A percentile compares a stretch with the other conserved stretches of the same genome.
Evolutionary conservation across 2,113 vertebrate genomes (phyloP).

Genomic region (Paracanthobrama guichenoti): DNA sequence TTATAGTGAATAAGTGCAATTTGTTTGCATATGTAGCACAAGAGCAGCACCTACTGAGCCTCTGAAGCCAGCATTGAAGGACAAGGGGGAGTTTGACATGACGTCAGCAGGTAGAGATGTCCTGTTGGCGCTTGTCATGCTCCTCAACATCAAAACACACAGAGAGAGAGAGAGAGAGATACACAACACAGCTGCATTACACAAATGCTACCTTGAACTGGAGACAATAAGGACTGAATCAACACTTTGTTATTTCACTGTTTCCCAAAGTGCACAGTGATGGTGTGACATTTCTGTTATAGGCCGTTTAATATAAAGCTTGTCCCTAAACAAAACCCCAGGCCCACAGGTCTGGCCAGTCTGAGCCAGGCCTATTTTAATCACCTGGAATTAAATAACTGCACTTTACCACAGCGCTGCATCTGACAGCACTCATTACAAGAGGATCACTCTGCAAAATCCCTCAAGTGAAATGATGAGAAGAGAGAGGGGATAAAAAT

Average conservation of each 20-base stretch:
- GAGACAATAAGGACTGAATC: conserved; percentile 63
- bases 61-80: not conserved
- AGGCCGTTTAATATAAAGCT: conserved; percentile 75
- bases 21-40: conserved; percentile 30
- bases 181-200: conserved; percentile 12
- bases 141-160: conserved; percentile 36
- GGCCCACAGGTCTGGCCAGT: conserved; percentile 68
- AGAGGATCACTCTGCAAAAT: conserved; percentile 71
- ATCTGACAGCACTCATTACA: conserved; percentile 77
- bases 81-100: not conserved
- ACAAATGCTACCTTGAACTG: not conserved
- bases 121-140: conserved; percentile 44
- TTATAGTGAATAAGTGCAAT: not conserved
- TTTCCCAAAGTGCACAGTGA: conserved; percentile 69
- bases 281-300: conserved; percentile 79
- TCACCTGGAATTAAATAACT: conserved; percentile 83
- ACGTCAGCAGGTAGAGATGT: conserved; percentile 59
- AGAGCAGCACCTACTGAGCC: conserved; percentile 38
- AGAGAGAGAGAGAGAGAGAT: not conserved
- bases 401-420: conserved; percentile 72
- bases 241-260: conserved; percentile 77
- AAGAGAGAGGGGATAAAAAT: conserved; percentile 16
- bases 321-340: conserved; percentile 72
- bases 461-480: conserved; percentile 67
- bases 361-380: conserved; percentile 78